Evolutionary conservation across 2,888 invertebrate genomes (phyloP).

Genomic region (Nebria salina): DNA sequence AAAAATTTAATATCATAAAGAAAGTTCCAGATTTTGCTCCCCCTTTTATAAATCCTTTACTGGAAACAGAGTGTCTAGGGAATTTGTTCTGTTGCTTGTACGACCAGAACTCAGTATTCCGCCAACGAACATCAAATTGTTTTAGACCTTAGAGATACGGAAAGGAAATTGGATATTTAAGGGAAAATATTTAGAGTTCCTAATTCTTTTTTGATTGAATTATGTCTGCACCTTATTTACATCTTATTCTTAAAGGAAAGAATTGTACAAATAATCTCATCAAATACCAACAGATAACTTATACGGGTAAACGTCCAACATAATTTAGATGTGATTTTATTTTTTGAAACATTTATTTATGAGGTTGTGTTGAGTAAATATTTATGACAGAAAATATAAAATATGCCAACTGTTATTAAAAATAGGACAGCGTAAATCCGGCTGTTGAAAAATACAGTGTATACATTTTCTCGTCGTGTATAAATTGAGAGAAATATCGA

Average conservation of each 20-base stretch:
- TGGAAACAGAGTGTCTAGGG: slow-evolving; percentile 28
- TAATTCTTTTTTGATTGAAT: slow-evolving; percentile 54
- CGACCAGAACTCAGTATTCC: slow-evolving; percentile 35
- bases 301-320: not conserved
- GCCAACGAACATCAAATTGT: slow-evolving; percentile 55
- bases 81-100: slow-evolving; percentile 28
- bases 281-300: not conserved
- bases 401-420: not conserved
- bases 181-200: slow-evolving; percentile 57
- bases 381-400: not conserved
- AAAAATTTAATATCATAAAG: slow-evolving; percentile 44
- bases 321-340: not conserved
- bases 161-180: slow-evolving; percentile 59
- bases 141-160: slow-evolving; percentile 58
- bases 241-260: not conserved
- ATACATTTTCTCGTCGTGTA: not conserved
- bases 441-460: not conserved
- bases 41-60: slow-evolving; percentile 38
- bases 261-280: too few relatives aligned
- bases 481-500: slow-evolving; percentile 17
- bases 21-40: slow-evolving; percentile 37
- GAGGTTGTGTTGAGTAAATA: too few relatives aligned
- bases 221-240: not conserved
- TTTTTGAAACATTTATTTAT: too few relatives aligned
- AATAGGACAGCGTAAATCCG: not conserved